Evolutionary conservation across 1,140 invertebrate genomes (phyloP).

Genomic region (Drosophila ohnishii): DNA sequence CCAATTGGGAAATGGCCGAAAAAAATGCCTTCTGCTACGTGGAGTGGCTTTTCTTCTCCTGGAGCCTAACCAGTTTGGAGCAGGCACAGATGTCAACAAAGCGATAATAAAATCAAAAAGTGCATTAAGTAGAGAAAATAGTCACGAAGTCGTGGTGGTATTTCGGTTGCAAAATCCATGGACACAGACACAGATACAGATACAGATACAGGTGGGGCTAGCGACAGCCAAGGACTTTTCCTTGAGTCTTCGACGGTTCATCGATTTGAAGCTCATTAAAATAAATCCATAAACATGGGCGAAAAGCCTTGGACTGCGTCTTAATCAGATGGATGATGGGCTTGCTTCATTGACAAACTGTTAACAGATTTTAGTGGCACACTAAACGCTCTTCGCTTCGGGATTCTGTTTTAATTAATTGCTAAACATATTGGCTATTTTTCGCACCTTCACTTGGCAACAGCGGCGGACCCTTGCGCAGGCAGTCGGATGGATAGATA

Average conservation of each 20-base stretch:
- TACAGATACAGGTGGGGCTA: neutral
- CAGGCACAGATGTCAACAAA: slow-evolving; percentile 36
- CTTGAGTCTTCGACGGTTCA: neutral
- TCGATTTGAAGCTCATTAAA: slow-evolving; percentile 5
- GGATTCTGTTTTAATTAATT: slow-evolving; percentile 24
- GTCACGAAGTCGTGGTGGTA: slow-evolving; percentile 9
- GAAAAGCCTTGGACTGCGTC: slow-evolving; percentile 11
- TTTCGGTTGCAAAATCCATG: neutral
- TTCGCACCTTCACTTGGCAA: slow-evolving; percentile 33
- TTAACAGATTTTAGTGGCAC: slow-evolving; percentile 12
- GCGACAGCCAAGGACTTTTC: slow-evolving; percentile 3
- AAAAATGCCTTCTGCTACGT: slow-evolving; percentile 17
- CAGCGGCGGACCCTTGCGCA: slow-evolving; percentile 16
- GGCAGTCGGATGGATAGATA: neutral
- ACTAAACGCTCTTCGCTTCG: slow-evolving; percentile 4
- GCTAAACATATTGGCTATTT: slow-evolving; percentile 2
- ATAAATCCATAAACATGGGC: slow-evolving; percentile 2
- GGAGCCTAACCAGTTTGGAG: slow-evolving; percentile 43
- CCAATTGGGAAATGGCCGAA: slow-evolving; percentile 27
- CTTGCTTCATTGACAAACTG: neutral
- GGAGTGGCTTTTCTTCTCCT: slow-evolving; percentile 19
- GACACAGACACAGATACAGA: neutral
- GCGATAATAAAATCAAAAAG: slow-evolving; percentile 44
- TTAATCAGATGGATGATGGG: neutral
- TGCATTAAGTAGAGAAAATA: slow-evolving; percentile 1